Evolutionary conservation across 2,888 invertebrate genomes (phyloP).

Genomic region (Drosophila nr. fundita): DNA sequence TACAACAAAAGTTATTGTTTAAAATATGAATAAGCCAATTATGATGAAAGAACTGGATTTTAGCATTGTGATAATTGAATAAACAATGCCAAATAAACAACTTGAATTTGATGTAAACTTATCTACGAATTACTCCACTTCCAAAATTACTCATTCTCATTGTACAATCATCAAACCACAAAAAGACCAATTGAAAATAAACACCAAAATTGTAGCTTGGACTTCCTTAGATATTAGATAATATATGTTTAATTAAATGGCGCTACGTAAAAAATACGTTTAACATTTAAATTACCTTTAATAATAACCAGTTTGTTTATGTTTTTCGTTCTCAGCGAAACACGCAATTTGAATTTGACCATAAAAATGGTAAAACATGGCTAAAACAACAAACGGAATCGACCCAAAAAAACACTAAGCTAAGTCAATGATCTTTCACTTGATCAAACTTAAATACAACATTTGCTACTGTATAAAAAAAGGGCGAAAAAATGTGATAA

Average conservation of each 20-base stretch:
- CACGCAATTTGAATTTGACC: neutral
- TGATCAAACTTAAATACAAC: neutral
- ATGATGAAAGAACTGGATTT: neutral
- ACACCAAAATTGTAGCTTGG: neutral
- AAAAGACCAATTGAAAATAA: neutral
- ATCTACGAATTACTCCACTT: neutral
- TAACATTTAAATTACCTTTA: neutral
- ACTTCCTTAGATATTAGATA: conserved; percentile 3
- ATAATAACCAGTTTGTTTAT: conserved; percentile 6
- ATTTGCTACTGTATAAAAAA: neutral
- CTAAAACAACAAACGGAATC: neutral
- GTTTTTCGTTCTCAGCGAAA: neutral
- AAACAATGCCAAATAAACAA: neutral
- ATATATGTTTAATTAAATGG: conserved; percentile 1
- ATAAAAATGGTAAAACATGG: conserved; percentile 7
- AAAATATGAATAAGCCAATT: neutral
- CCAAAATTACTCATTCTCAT: neutral
- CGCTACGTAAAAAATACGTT: neutral
- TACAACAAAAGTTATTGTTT: neutral
- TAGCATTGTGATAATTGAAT: neutral
- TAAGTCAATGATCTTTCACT: conserved; percentile 26
- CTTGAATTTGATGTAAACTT: neutral
- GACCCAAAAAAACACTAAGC: conserved; percentile 1
- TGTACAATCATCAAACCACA: neutral
- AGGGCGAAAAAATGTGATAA: neutral